Base-by-base conservation (phyloP, 2,113 vertebrate genomes). In the Puntigrus tetrazona region DNA sequence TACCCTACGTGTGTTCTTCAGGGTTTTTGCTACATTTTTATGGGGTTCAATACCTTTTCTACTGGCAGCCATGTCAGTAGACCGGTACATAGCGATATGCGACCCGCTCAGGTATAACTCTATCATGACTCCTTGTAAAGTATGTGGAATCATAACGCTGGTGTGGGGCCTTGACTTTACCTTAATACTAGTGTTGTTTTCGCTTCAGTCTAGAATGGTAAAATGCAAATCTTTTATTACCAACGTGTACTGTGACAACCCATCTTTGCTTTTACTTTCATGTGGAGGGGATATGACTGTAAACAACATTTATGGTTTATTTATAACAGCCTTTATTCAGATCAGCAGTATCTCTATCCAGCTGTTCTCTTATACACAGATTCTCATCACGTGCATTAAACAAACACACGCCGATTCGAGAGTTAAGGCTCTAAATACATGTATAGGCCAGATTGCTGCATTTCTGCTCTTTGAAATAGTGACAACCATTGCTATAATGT, bases 401-500 rank as follows among this genome's bases (percentile, higher is more conserved):
- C 47, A 88, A 38, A 43, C 41, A 29, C 45, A 87, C 5, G 9
- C 84, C 2, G 84, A 87, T 29, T 75, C 85, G 65, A 87, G 27
- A 84, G 63, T n/a, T 74, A 89, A 89, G 52, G 86, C 88, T 81
- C 7, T 88, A 20, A 87, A 88, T 55, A 89, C 88, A 6, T 89
- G 88, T 83, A 36, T 85, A 18, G 57, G 76, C 25, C 88, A 89
- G 18, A 16, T 88, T 11, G 16, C 70, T 38, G 43, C 79, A n/a
- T 88, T 88, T 84, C 1, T 34, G 34, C 25, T 88, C 7, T 88
- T 81, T 84, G 85, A 88, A 85, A 41, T 81, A 4, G 29, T 79
- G 7, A 1, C 38, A 29, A 63, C 50, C 7, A 22, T 73, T 20
- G 22, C 31, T 34, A 77, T 85, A 29, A 29, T 88, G 3, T 88